phyloP scores from a whole-genome alignment of 1,140 invertebrate genomes.

The Phymastichus coffea region DNA sequence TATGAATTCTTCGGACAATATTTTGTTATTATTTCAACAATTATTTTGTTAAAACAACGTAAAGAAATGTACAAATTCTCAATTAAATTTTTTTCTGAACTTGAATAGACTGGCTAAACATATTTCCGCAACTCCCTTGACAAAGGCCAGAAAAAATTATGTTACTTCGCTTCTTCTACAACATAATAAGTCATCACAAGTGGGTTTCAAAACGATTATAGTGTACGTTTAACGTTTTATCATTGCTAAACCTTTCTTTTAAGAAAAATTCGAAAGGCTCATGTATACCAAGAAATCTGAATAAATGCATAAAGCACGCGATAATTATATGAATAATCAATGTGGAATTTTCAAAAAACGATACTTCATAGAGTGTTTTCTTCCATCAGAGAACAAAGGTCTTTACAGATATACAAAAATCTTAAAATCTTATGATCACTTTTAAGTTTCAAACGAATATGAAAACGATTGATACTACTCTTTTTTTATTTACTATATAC shows the following conservation, averaged over 20 bases:
- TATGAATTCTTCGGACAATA: conserved; percentile 10
- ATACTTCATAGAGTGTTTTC: background rate
- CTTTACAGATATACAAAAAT: too few relatives aligned
- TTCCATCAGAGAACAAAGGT: background rate
- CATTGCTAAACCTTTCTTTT: background rate
- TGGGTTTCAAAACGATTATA: background rate
- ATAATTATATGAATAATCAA: conserved; percentile 1
- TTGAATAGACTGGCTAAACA: background rate
- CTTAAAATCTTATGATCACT: conserved; percentile 11
- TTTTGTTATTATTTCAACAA: background rate
- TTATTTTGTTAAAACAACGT: background rate
- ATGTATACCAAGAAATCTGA: background rate
- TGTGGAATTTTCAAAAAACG: conserved; percentile 5
- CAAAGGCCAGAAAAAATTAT: conserved; percentile 7
- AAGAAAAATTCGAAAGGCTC: background rate
- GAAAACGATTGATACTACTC: background rate
- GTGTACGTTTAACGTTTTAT: background rate
- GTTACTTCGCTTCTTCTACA: background rate
- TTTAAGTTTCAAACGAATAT: background rate
- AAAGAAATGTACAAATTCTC: conserved; percentile 7
- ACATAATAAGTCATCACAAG: conserved; percentile 1
- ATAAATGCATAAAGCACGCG: conserved; percentile 21
- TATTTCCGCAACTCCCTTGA: conserved; percentile 16
- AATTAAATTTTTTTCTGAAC: background rate
- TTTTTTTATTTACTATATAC: background rate